phyloP scores from a whole-genome alignment of 2,113 vertebrate species.

The Leptodactylus fuscus region DNA sequence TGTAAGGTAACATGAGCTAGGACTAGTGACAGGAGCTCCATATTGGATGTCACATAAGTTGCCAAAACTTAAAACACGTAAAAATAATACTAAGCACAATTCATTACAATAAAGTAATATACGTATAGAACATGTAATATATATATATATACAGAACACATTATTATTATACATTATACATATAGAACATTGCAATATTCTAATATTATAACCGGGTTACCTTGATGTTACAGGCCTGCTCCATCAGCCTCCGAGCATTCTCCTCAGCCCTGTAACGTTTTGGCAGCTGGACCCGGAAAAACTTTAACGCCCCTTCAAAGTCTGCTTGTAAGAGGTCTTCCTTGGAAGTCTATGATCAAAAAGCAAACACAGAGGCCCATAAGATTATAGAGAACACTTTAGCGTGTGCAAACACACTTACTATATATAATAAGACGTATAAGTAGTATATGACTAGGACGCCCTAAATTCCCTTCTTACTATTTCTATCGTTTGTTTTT shows the following conservation, averaged over 20 bases:
- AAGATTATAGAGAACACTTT: not conserved
- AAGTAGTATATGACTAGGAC: no score
- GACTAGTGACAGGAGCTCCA: not conserved
- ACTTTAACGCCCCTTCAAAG: constrained; percentile 98
- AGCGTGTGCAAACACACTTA: not conserved
- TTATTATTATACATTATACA: no score
- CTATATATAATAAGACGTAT: no score
- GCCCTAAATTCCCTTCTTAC: no score
- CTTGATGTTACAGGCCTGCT: constrained; percentile 98
- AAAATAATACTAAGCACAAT: not conserved
- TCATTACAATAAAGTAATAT: not conserved
- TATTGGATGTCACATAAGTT: not conserved
- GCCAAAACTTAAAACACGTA: not conserved
- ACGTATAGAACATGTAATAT: no score
- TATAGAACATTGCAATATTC: no score
- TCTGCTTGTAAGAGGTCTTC: constrained; percentile 97
- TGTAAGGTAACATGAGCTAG: not conserved
- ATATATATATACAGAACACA: no score
- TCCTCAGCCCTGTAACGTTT: constrained; percentile 97
- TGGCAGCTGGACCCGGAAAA: constrained; percentile 97
- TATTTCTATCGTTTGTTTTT: no score
- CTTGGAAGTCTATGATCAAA: constrained; percentile 89
- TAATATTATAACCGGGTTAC: no score
- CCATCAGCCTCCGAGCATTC: constrained; percentile 95
- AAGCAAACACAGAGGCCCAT: not conserved